These are phyloP conservation scores for Ammospiza caudacuta DNA, from an alignment of 2,113 vertebrate genomes.

Conservation along the genomic window DNA sequence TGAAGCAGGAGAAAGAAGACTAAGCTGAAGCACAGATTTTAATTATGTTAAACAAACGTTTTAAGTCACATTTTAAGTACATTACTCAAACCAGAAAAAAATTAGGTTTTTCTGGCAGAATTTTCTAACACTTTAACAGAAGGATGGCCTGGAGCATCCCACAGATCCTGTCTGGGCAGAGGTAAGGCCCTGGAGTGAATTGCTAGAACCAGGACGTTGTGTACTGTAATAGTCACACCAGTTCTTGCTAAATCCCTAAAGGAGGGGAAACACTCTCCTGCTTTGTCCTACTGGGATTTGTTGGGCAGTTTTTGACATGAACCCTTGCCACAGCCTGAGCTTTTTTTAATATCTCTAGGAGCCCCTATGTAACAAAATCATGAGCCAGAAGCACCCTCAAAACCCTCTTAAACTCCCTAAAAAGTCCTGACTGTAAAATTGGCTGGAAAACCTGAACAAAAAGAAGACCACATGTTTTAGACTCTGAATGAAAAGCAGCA, in stretches of 20 bases:
- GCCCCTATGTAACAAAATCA: neutral
- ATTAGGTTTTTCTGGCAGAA: rapidly evolving
- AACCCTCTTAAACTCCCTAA: neutral
- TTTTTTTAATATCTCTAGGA: neutral
- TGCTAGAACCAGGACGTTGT: neutral
- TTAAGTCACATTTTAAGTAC: neutral
- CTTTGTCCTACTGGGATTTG: neutral
- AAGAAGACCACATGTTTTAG: neutral
- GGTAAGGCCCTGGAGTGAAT: neutral
- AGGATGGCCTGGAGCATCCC: neutral
- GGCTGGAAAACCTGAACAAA: neutral
- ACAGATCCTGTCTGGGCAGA: neutral
- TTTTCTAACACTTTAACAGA: neutral
- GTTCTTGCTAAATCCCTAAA: neutral
- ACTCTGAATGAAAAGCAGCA: neutral
- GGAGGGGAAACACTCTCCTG: neutral
- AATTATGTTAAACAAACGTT: neutral
- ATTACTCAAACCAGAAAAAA: neutral
- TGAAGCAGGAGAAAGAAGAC: neutral
- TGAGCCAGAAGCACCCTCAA: neutral
- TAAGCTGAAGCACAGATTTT: neutral
- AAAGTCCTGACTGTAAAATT: neutral
- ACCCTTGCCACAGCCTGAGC: neutral
- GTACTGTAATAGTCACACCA: neutral
- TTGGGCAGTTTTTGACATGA: neutral